phyloP scores from a whole-genome alignment of 2,888 invertebrate species.

The Spicauda simplicius region DNA sequence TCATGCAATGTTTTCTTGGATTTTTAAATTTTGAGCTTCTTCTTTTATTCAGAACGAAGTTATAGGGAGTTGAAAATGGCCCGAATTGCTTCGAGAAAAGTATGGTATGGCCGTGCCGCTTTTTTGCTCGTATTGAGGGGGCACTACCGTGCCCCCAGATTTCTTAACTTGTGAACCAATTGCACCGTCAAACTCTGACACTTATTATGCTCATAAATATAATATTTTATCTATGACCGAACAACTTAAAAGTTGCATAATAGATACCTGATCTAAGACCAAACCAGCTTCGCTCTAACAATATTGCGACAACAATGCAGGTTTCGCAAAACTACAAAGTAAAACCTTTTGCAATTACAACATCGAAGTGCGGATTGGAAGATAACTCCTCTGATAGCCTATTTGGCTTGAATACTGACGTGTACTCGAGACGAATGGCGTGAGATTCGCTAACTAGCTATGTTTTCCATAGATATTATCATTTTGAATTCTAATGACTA shows the following conservation, averaged over 20 bases:
- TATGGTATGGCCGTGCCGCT: too few relatives aligned
- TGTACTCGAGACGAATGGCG: conserved; percentile 25
- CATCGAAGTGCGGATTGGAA: conserved; percentile 25
- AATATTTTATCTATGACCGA: not conserved
- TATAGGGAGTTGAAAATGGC: too few relatives aligned
- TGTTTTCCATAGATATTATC: conserved; percentile 31
- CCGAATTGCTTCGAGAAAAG: too few relatives aligned
- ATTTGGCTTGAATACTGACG: conserved; percentile 25
- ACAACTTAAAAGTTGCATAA: not conserved
- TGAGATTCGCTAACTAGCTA: conserved; percentile 30
- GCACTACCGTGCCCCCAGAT: too few relatives aligned
- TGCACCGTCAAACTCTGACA: too few relatives aligned
- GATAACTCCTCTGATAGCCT: conserved; percentile 32
- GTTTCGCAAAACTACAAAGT: conserved; percentile 8
- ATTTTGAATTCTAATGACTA: conserved; percentile 28
- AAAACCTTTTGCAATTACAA: conserved; percentile 30
- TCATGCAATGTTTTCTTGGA: too few relatives aligned
- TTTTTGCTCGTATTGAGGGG: too few relatives aligned
- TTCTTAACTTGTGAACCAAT: too few relatives aligned
- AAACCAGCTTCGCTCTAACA: not conserved
- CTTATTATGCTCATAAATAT: too few relatives aligned
- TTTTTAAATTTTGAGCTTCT: too few relatives aligned
- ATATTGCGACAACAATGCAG: conserved; percentile 18
- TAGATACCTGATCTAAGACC: not conserved
- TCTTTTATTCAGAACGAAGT: too few relatives aligned